Evolutionary conservation across 1,140 invertebrate species (phyloP), one percentile per base, ranked within the genome.

Genomic region (Oryctes rhinoceros): DNA sequence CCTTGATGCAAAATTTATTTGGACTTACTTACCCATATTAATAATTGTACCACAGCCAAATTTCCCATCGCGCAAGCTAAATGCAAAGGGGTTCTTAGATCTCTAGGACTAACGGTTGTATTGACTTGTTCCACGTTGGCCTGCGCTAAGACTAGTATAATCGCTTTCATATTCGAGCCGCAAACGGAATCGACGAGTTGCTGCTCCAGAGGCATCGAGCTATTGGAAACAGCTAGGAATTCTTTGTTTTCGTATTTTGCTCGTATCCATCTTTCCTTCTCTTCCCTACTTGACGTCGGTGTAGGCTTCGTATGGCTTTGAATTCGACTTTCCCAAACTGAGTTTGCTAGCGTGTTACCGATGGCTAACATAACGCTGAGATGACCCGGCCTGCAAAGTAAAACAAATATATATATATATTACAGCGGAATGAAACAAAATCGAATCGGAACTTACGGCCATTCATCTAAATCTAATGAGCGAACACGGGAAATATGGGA

Each of bases 401-500:
- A 49, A 47, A 18, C 13, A 9, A 44, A 11, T 30, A 1, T 2
- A 30, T n/a, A n/a, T n/a, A n/a, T 76, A 30, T 30, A 76, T 18
- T 13, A 47, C 4, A 44, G 9, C 1, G 18, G 1, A 47, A 39
- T n/a, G 39, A 79, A 76, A 62, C 18, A 6, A 20, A 20, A 44
- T 79, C 65, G 59, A 76, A 79, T 62, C 75, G 84, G 82, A 86
- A 97, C 96, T 97, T 92, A 98, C 97, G 97, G 96, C 98, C 98
- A 99, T 88, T 99, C 97, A 88, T 99, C 98, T 49, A 99, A 89
- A 86, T 98, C 96, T 74, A 99, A 89, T 0, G 98, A 99, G 75
- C 97, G 90, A 78, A 99, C 97, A 89, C 96, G 93, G 0, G 97
- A 98, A 87, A 99, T 96, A 88, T 99, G 98, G 30, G 97, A 97